Base-by-base conservation (phyloP, 64 coral and sea anemone species). In the Trachythela sp. region DNA sequence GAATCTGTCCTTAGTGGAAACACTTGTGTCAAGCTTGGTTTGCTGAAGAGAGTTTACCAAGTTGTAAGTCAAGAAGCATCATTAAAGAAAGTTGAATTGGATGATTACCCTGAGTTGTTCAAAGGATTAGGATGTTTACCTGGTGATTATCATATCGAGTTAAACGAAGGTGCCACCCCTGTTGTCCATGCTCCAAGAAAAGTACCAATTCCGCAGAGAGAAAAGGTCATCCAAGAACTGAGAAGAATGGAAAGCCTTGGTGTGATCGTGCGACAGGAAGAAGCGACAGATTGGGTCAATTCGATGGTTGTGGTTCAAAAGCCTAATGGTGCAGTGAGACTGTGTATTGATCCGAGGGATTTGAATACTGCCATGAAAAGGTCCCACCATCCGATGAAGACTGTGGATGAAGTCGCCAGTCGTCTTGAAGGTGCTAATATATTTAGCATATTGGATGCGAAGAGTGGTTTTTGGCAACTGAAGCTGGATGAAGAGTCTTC, bases 281-380 rank as follows among this genome's bases (percentile, higher is more conserved):
- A 84, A 90, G 67, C 51, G 24, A 90, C 88, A 4, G 88, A 89
- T 35, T 89, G 72, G 76, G 88, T 89, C 1, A 84, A 89, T 70
- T 89, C 45, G 5, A 58, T 58, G 54, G 42, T 45, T 10, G 54
- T 58, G 24, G 54, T n/a, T 58, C 24, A 15, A 58, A 58, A 20
- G 54, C 13, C 14, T 20, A 58, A 58, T 58, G 54, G 24, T n/a
- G 24, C 13, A n/a, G 54, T 58, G 13, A 58, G 54, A 58, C 13
- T 58, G 24, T 58, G 54, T n/a, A 15, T 58, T n/a, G 54, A 58
- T 58, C 54, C 54, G 24, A 58, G 24, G 54, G 54, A 58, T 58
- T n/a, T 58, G 54, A 58, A 58, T n/a, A 22, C 13, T 2, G 54
- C 24, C 24, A 58, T 58, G 13, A 58, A 58, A n/a, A 58, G 54